Conservation (phyloP, 2,113 vertebrate genomes). For the Microcebus jonahi region DNA sequence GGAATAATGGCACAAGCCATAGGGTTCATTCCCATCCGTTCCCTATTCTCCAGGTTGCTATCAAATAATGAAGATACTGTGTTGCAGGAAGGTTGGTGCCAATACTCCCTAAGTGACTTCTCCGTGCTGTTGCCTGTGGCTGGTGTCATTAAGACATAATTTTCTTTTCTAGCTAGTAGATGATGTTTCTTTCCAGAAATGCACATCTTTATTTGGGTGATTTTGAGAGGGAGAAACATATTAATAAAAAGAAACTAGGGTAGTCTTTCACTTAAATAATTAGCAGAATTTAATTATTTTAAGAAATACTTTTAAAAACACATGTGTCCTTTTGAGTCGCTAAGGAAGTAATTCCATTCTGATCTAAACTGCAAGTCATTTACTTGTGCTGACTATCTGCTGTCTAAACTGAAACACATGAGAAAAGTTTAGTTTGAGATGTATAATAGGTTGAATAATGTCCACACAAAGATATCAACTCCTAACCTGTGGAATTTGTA, state of each 20-base stretch:
- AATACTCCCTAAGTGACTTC: not conserved
- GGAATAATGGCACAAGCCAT: not conserved
- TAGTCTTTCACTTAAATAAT: slow-evolving; percentile 49
- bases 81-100: not conserved
- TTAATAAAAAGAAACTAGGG: slow-evolving; percentile 40
- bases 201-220: slow-evolving; percentile 49
- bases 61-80: not conserved
- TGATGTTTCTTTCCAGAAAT: slow-evolving; percentile 59
- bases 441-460: not conserved
- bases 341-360: slow-evolving; percentile 18
- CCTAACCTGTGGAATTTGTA: not conserved
- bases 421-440: not conserved
- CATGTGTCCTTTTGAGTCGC: not conserved
- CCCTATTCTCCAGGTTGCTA: not conserved
- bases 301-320: slow-evolving; percentile 39
- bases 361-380: not conserved
- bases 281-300: slow-evolving; percentile 54
- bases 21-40: not conserved
- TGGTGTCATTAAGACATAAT: slow-evolving; percentile 53
- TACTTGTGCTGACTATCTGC: not conserved
- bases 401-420: not conserved
- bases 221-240: slow-evolving; percentile 37
- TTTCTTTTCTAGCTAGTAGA: slow-evolving; percentile 55
- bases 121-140: not conserved
- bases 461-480: not conserved